Percentiles rank a stretch among this genome's conserved stretches.
These are phyloP conservation scores for Labrus mixtus DNA, from an alignment of 2,113 vertebrate genomes.

Conservation along the genomic window DNA sequence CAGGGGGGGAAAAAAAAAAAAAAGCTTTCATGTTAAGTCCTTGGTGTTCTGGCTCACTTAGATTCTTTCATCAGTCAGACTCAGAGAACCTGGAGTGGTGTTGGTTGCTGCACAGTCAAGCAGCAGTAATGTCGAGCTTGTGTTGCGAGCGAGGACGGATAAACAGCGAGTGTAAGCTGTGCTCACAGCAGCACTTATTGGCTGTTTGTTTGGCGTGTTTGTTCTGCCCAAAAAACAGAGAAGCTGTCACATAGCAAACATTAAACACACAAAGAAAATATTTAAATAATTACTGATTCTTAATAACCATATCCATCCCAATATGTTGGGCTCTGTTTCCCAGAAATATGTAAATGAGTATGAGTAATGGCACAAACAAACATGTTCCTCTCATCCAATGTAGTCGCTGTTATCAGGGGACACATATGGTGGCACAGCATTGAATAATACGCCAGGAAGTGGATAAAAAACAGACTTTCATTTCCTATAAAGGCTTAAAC, in stretches of 20 bases:
- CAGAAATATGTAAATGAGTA: slow-evolving; percentile 48
- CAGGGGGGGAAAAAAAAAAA: slow-evolving; percentile 15
- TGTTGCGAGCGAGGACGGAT: slow-evolving; percentile 22
- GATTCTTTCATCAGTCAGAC: slow-evolving; percentile 40
- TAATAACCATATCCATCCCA: slow-evolving; percentile 6
- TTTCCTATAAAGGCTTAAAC: slow-evolving; percentile 36
- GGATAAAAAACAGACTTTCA: slow-evolving; percentile 12
- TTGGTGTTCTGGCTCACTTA: slow-evolving; percentile 12
- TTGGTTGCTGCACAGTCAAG: slow-evolving; percentile 1
- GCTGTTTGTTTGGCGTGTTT: slow-evolving; percentile 33
- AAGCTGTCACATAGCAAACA: slow-evolving; percentile 10
- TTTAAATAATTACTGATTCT: slow-evolving; percentile 35
- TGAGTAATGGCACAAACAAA: slow-evolving; percentile 39
- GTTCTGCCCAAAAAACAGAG: slow-evolving; percentile 21
- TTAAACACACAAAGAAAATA: slow-evolving; percentile 13
- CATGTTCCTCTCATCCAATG: slow-evolving; percentile 16
- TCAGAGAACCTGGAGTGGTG: slow-evolving; percentile 13
- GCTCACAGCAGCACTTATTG: slow-evolving; percentile 1
- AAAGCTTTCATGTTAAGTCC: slow-evolving; percentile 56
- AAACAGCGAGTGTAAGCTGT: slow-evolving; percentile 28
- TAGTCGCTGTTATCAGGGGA: slow-evolving; percentile 56
- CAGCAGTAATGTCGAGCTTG: slow-evolving; percentile 22
- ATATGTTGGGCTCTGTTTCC: slow-evolving; percentile 18
- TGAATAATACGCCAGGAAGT: slow-evolving; percentile 43
- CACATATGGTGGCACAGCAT: slow-evolving; percentile 37